Evolutionary conservation across 2,888 invertebrate species (phyloP), one percentile per base, ranked within the genome.

Genomic region (Pedicia rivosa): DNA sequence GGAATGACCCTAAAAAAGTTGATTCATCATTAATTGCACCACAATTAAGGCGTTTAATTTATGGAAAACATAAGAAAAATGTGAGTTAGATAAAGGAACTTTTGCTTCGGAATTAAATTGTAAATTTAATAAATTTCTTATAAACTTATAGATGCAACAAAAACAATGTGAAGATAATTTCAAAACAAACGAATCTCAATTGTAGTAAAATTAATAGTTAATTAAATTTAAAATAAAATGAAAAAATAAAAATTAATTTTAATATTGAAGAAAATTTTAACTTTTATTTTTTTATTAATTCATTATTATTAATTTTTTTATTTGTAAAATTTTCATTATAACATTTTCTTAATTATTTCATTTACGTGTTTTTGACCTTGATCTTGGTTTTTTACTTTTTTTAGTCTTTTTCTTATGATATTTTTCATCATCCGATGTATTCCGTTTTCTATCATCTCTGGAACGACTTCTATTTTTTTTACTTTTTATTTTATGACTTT

Each of bases 1-100:
- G 66, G 7, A 63, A 67, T 42, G 64, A 73, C 50, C 63, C 70
- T 1, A 57, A 62, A 33, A 67, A 68, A 44, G 55, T 74, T 16
- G 68, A 74, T 51, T 64, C 67, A 2, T 61, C 59, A 35, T 56
- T 82, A 3, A 51, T 83, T 14, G 75, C 82, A 1, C 81, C 82
- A 0, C 71, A 71, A 46, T 48, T 78, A 3, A 60, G 76, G 40
- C 65, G 64, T 6, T 17, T 17, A 16, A 26, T 35, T 5, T 25
- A 26, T 5, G 35, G 35, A n/a, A 17, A 35, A 26, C n/a, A 26
- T 9, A 9, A 28, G 5, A 26, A 28, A 30, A 32, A 22, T 22
- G 2, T n/a, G 12, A 29, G 12, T 16, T 30, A 30, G 12, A 30
- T 19, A 32, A 5, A 32, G 14, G 22, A 6, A 20, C 5, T 20